Percentiles rank a stretch among this genome's conserved stretches.
These are phyloP conservation scores for Ceyx margarethae DNA, from an alignment of 2,113 vertebrate genomes.

Conservation along the genomic window DNA sequence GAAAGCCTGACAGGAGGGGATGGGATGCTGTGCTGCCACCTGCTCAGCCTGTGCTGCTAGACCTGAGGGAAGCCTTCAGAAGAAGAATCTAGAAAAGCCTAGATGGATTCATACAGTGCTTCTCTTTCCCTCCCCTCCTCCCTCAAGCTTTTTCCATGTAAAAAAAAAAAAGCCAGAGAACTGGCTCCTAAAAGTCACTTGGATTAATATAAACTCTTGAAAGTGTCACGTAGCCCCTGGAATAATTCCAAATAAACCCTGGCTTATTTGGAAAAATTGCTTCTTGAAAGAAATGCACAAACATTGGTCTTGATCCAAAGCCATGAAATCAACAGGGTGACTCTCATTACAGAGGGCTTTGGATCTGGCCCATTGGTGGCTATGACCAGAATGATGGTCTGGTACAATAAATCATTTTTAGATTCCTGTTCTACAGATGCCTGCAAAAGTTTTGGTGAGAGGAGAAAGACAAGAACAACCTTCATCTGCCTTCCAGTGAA, in stretches of 20 bases:
- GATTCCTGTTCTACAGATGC: background rate
- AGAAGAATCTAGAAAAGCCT: constrained; percentile 1
- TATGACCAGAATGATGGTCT: background rate
- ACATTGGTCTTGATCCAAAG: constrained; percentile 50
- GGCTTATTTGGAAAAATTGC: constrained; percentile 51
- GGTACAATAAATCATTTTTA: constrained; percentile 15
- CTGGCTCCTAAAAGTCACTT: constrained; percentile 50
- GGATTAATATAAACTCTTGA: constrained; percentile 40
- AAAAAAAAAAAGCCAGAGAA: background rate
- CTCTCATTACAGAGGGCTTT: constrained; percentile 3
- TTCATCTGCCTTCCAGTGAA: background rate
- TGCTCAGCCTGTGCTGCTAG: background rate
- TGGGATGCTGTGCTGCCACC: background rate
- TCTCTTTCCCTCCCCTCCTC: background rate
- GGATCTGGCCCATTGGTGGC: constrained; percentile 26
- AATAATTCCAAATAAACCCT: constrained; percentile 18
- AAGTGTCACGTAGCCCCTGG: constrained; percentile 66
- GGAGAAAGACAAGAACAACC: background rate
- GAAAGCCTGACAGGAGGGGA: background rate
- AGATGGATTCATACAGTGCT: background rate
- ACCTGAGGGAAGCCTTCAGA: background rate
- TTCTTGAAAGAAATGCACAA: constrained; percentile 61
- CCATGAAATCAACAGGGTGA: constrained; percentile 40
- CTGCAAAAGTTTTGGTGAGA: background rate
- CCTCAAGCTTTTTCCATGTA: background rate